phyloP scores from a whole-genome alignment of 2,888 invertebrate genomes.

The Craniophora ligustri region DNA sequence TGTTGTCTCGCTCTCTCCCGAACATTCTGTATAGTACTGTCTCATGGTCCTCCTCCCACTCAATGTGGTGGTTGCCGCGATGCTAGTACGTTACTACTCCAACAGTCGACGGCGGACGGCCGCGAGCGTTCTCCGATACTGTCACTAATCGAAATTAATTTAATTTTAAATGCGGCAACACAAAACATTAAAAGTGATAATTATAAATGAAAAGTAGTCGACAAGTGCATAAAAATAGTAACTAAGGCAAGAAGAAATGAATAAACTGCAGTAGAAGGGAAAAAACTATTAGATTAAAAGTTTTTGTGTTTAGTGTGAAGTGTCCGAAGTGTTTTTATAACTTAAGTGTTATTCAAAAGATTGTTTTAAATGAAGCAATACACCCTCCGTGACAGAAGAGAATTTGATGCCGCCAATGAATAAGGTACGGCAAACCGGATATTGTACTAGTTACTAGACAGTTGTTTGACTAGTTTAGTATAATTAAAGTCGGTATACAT shows the following conservation, averaged over 20 bases:
- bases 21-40: conserved; percentile 66
- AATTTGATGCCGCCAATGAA: conserved; percentile 81
- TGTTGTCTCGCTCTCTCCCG: conserved; percentile 67
- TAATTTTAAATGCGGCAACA: conserved; percentile 60
- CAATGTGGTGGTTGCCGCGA: conserved; percentile 68
- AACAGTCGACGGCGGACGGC: conserved; percentile 82
- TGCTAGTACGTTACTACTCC: conserved; percentile 76
- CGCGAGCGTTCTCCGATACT: conserved; percentile 72
- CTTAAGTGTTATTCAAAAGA: conserved; percentile 67
- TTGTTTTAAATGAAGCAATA: conserved; percentile 71
- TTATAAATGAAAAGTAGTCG: conserved; percentile 55
- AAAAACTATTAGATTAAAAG: conserved; percentile 60
- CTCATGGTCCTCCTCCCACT: conserved; percentile 80
- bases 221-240: conserved; percentile 31
- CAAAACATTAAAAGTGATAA: conserved; percentile 60
- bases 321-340: conserved; percentile 74
- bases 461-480: conserved; percentile 78
- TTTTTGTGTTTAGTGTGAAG: conserved; percentile 81
- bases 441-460: conserved; percentile 75
- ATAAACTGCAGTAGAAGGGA: conserved; percentile 40
- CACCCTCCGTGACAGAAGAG: conserved; percentile 67
- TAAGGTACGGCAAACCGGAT: conserved; percentile 86
- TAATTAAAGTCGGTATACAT: conserved; percentile 60
- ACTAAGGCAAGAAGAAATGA: conserved; percentile 30
- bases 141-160: conserved; percentile 59